phyloP scores from a whole-genome alignment of 64 coral and sea anemone species.

The Hydrozoanthus tunicans region DNA sequence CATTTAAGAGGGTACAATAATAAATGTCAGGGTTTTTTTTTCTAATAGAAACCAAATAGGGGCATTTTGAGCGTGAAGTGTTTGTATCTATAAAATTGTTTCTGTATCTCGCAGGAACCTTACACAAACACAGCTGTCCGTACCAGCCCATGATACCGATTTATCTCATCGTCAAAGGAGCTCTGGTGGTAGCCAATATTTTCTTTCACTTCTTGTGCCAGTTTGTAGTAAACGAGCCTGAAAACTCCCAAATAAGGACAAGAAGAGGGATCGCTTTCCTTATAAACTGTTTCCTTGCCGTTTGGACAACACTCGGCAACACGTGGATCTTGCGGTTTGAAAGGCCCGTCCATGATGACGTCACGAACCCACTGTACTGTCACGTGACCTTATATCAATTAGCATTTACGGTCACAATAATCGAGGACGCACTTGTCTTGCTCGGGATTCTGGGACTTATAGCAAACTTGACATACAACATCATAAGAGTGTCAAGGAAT shows the following conservation, averaged over 20 bases:
- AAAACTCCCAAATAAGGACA: slow-evolving; percentile 4
- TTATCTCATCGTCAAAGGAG: slow-evolving; percentile 45
- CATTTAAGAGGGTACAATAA: too few relatives aligned
- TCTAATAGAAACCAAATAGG: too few relatives aligned
- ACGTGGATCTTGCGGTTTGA: slow-evolving; percentile 31
- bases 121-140: slow-evolving; percentile 23
- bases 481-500: slow-evolving; percentile 3
- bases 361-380: slow-evolving; percentile 47
- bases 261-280: slow-evolving; percentile 26
- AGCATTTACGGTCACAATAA: slow-evolving; percentile 28
- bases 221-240: slow-evolving; percentile 9
- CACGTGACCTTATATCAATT: slow-evolving; percentile 47
- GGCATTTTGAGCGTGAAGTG: too few relatives aligned
- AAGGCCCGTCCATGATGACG: slow-evolving; percentile 39
- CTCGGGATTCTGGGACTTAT: slow-evolving; percentile 39
- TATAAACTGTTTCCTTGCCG: slow-evolving; percentile 41
- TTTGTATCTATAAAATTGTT: background rate
- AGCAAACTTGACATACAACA: slow-evolving; percentile 18
- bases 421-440: slow-evolving; percentile 30
- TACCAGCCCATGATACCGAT: slow-evolving; percentile 36
- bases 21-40: too few relatives aligned
- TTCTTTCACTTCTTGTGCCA: slow-evolving; percentile 45
- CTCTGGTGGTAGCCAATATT: slow-evolving; percentile 12
- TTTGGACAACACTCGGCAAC: slow-evolving; percentile 43
- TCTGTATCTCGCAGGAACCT: background rate